These are phyloP conservation scores for Sula dactylatra DNA, from an alignment of 2,113 vertebrate species.

Conservation along the genomic window DNA sequence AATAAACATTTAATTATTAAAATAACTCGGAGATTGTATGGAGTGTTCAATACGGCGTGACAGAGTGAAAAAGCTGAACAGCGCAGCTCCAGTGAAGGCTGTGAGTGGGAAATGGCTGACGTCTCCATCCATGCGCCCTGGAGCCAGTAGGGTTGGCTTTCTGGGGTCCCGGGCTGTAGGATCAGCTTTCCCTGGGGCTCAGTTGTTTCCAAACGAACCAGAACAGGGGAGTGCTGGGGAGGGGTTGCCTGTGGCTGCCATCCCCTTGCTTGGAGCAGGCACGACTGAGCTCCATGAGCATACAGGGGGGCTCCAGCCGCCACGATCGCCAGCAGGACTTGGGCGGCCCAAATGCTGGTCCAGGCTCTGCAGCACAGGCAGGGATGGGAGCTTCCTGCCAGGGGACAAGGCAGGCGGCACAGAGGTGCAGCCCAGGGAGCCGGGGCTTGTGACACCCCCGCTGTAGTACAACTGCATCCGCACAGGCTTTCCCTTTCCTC, in stretches of 20 bases:
- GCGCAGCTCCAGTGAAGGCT: not conserved
- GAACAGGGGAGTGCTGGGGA: not conserved
- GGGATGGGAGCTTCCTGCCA: not conserved
- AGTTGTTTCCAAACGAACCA: not conserved
- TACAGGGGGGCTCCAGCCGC: not conserved
- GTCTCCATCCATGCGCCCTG: rapidly evolving
- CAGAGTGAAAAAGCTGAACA: not conserved
- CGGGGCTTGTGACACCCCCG: rapidly evolving
- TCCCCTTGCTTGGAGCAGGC: not conserved
- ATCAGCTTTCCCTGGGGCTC: not conserved
- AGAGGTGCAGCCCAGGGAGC: not conserved
- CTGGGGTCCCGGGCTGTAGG: not conserved
- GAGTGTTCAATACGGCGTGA: not conserved
- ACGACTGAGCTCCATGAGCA: not conserved
- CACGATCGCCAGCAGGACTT: rapidly evolving
- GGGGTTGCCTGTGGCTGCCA: not conserved
- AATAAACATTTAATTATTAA: conserved; percentile 49
- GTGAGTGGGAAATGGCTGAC: not conserved
- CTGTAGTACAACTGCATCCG: not conserved
- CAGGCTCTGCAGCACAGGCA: not conserved
- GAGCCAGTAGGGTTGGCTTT: not conserved
- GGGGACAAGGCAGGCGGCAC: not conserved
- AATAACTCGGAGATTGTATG: not conserved
- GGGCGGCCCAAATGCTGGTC: not conserved
- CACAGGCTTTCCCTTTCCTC: not conserved